These are phyloP conservation scores for Eurypyga helias DNA, from an alignment of 2,113 vertebrate species.

Conservation along the genomic window DNA sequence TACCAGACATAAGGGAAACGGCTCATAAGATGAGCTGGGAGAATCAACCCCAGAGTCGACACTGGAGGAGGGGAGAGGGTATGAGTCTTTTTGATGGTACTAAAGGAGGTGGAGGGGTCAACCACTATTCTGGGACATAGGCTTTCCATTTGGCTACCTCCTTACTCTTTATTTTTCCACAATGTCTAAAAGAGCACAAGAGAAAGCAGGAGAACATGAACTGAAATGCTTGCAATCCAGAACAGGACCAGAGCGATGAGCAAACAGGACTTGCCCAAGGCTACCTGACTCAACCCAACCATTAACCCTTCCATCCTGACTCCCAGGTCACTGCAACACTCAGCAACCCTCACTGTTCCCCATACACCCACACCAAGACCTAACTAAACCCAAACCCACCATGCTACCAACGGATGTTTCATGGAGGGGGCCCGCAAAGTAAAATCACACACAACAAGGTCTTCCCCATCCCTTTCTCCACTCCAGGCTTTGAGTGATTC, in stretches of 20 bases:
- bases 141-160: not conserved
- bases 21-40: not conserved
- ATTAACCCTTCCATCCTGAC: not conserved
- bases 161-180: not conserved
- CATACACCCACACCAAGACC: not conserved
- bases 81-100: not conserved
- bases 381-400: not conserved
- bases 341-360: not conserved
- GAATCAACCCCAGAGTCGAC: accelerated
- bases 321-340: not conserved
- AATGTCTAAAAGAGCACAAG: not conserved
- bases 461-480: not conserved
- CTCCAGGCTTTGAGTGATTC: not conserved
- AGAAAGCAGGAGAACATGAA: not conserved
- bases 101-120: not conserved
- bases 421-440: not conserved
- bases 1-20: not conserved
- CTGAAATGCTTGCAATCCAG: not conserved
- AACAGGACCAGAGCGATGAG: not conserved
- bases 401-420: not conserved
- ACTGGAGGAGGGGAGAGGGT: not conserved
- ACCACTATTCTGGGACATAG: not conserved
- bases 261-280: not conserved
- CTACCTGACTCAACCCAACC: not conserved
- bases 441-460: not conserved